Conservation (phyloP, 2,888 invertebrate species). For the Fabriciana adippe region DNA sequence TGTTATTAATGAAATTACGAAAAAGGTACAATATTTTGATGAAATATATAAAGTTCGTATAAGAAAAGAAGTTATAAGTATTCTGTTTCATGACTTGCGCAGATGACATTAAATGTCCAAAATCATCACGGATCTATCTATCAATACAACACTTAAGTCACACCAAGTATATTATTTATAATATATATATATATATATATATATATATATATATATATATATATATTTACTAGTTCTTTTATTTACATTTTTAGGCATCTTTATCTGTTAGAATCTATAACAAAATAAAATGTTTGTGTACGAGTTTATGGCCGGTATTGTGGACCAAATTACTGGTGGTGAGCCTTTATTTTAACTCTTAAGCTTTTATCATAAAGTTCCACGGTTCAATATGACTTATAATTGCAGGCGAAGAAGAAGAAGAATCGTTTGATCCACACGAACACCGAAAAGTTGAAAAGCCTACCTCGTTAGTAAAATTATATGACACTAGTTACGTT, state of each 20-base stretch:
- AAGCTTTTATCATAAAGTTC: neutral
- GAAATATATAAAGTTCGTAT: too few relatives aligned
- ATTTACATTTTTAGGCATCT: neutral
- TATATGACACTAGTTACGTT: too few relatives aligned
- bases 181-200: too few relatives aligned
- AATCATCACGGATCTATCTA: too few relatives aligned
- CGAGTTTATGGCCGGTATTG: conserved; percentile 55
- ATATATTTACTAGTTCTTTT: neutral
- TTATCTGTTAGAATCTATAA: neutral
- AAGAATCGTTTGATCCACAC: conserved; percentile 85
- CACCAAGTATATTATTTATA: too few relatives aligned
- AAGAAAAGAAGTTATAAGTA: too few relatives aligned
- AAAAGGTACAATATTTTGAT: too few relatives aligned
- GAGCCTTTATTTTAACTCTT: conserved; percentile 1
- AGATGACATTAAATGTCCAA: too few relatives aligned
- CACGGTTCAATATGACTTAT: neutral
- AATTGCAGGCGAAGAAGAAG: conserved; percentile 45
- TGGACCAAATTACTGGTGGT: conserved; percentile 51
- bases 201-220: too few relatives aligned
- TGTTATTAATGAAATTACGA: too few relatives aligned
- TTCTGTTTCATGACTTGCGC: too few relatives aligned
- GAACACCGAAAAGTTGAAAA: conserved; percentile 84
- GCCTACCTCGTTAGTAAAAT: conserved; percentile 86
- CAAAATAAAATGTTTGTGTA: conserved; percentile 51
- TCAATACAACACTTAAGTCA: too few relatives aligned